A percentile compares a stretch with the other conserved stretches of the same genome.
These are phyloP conservation scores for Laticauda laticaudata DNA, from an alignment of 2,113 vertebrate species.

Conservation along the genomic window DNA sequence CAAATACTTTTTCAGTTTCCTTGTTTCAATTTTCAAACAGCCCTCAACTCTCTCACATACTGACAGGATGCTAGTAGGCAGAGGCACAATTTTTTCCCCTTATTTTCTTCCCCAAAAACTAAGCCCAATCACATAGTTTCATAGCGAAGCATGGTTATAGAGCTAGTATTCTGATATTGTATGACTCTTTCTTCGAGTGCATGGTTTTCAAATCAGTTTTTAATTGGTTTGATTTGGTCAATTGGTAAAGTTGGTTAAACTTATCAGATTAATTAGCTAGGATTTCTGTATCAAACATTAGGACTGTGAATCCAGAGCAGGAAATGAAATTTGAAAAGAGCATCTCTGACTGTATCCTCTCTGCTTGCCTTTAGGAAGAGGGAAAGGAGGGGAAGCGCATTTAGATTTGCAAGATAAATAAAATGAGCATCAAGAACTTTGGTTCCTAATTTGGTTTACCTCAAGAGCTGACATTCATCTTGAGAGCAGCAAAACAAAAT, in stretches of 20 bases:
- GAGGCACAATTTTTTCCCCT: no score
- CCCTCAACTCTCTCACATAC: no score
- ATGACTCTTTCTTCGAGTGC: not conserved
- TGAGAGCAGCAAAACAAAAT: not conserved
- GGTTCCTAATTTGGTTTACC: not conserved
- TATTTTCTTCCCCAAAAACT: no score
- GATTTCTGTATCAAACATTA: not conserved
- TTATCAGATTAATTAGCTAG: not conserved
- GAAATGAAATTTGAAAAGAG: no score
- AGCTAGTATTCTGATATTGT: no score
- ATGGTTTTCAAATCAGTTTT: not conserved
- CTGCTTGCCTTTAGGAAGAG: not conserved
- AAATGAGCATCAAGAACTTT: not conserved
- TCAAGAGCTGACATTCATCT: not conserved
- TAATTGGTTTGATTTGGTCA: not conserved
- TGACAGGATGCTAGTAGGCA: no score
- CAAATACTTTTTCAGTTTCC: no score
- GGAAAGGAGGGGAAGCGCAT: not conserved
- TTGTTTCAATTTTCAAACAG: no score
- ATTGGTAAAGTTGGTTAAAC: not conserved
- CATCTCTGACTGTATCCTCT: no score
- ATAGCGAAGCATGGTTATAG: no score
- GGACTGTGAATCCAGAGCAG: no score
- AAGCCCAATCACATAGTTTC: no score
- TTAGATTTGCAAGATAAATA: not conserved